Evolutionary conservation across 2,888 invertebrate species (phyloP).

Genomic region (Silvanus unidentatus): DNA sequence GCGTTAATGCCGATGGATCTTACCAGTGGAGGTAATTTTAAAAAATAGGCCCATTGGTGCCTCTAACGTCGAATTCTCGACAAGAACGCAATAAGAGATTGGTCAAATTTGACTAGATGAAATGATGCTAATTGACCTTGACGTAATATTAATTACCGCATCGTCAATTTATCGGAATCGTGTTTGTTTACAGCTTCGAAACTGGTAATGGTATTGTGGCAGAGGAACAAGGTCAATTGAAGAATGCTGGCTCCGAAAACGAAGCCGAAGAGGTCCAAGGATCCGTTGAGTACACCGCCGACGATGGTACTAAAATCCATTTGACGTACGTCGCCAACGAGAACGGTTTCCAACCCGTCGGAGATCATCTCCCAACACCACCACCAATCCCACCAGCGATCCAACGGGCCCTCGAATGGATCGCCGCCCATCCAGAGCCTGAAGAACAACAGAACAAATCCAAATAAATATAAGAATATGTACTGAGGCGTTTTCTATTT

Average conservation of each 20-base stretch:
- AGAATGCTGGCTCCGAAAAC: conserved; percentile 42
- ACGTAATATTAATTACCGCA: too few relatives aligned
- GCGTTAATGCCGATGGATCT: conserved; percentile 58
- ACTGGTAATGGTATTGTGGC: conserved; percentile 68
- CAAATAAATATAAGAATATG: not conserved
- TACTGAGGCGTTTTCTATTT: not conserved
- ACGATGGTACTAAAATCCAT: conserved; percentile 59
- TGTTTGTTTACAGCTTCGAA: conserved; percentile 50
- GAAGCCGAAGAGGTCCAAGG: conserved; percentile 52
- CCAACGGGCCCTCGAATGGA: conserved; percentile 59
- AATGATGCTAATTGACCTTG: too few relatives aligned
- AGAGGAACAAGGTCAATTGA: conserved; percentile 53
- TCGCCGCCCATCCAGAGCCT: conserved; percentile 49
- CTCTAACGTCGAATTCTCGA: too few relatives aligned
- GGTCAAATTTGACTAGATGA: too few relatives aligned
- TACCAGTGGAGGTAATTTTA: conserved; percentile 52
- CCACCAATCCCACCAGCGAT: conserved; percentile 74
- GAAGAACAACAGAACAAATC: conserved; percentile 10
- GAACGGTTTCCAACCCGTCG: conserved; percentile 63
- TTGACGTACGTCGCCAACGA: conserved; percentile 64
- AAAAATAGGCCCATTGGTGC: too few relatives aligned
- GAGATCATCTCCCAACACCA: conserved; percentile 71
- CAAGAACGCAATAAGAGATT: too few relatives aligned
- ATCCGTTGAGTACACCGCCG: conserved; percentile 61
- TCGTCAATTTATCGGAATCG: too few relatives aligned